Evolutionary conservation across 1,140 invertebrate species (phyloP), one percentile per base, ranked within the genome.

Genomic region (Leptestheria dahalacensis): DNA sequence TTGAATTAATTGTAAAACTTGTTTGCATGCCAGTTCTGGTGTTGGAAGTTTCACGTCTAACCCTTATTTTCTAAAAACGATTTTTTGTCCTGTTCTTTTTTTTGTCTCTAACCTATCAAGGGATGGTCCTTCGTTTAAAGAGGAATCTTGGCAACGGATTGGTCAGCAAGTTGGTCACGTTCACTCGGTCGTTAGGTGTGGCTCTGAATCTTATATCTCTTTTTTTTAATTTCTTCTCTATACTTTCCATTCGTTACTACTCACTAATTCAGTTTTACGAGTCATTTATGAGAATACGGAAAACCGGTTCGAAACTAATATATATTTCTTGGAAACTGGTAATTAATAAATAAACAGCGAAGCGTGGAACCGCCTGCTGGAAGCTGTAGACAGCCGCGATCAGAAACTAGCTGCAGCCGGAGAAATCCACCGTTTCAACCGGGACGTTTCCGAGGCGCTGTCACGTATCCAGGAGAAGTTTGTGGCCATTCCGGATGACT

Each of bases 361-460:
- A 65, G 82, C 83, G 2, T 97, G 94, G 94, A 83, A 91, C 61
- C 80, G 85, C 49, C 77, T 97, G 0, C 73, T 94, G 41, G 83
- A 90, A 29, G 80, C 91, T 65, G 84, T 97, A 48, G 83, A 87
- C 64, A 81, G 86, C 58, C 78, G 93, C 12, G 88, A 91, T 63
- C 80, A 86, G 60, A 84, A 91, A 53, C 75, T 98, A 9, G 81
- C 84, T 66, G 92, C 91, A 0, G 94, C 94, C 4, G 92, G 89
- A 20, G 91, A 97, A 73, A 93, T 97, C 63, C 94, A 97, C 72
- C 79, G 91, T 46, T 97, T 96, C 78, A 94, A 97, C 74, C 80
- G 92, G 23, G 94, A 98, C 71, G 91, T 94, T 0, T 88, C 87
- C 6, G 94, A 98, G 68, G 86, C 93, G 3, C 72, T 93, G 1